These are phyloP conservation scores for Vidua macroura DNA, from an alignment of 2,113 vertebrate genomes.

Conservation along the genomic window DNA sequence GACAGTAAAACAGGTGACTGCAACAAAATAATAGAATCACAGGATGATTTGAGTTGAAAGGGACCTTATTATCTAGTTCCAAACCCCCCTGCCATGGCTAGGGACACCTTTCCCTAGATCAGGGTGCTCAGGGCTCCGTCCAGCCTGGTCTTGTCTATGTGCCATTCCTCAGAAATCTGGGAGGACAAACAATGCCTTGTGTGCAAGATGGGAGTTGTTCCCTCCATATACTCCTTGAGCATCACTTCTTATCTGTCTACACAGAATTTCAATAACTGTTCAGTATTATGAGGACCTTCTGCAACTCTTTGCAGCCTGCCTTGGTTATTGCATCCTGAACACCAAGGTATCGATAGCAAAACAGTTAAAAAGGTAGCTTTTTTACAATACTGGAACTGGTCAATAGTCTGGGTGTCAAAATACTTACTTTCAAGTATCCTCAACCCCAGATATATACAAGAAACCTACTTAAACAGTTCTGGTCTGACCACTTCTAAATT, in stretches of 20 bases:
- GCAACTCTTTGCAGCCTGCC: neutral
- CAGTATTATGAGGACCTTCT: neutral
- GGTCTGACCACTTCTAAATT: neutral
- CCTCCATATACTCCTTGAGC: neutral
- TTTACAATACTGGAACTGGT: neutral
- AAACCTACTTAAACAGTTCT: neutral
- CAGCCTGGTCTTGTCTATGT: neutral
- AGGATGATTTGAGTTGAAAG: neutral
- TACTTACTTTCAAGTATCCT: neutral
- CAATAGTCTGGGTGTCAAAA: neutral
- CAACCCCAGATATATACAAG: neutral
- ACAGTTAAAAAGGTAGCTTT: neutral
- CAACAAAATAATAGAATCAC: neutral
- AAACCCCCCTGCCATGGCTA: fast-evolving
- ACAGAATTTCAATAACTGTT: neutral
- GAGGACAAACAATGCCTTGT: neutral
- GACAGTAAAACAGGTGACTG: neutral
- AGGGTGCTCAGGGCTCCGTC: neutral
- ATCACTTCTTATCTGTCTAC: neutral
- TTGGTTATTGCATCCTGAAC: neutral
- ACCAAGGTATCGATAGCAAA: neutral
- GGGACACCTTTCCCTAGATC: neutral
- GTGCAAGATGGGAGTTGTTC: neutral
- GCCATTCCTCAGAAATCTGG: neutral
- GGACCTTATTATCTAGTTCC: neutral